Evolutionary conservation across 2,113 vertebrate species (phyloP), one percentile per base, ranked within the genome.

Genomic region (Conger conger): DNA sequence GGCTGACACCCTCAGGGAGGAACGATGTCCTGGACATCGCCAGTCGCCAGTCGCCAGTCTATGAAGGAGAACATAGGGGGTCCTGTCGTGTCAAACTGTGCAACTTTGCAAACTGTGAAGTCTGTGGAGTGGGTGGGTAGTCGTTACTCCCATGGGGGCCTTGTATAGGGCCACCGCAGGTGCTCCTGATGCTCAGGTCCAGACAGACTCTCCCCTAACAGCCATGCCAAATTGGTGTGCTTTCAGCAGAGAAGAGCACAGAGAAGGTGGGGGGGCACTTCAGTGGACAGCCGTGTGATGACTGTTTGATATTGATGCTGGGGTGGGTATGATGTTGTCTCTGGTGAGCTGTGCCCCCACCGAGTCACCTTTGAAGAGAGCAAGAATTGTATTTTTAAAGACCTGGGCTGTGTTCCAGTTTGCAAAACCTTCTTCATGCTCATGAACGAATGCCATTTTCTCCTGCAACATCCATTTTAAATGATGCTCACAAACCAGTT

Each of bases 281-380:
- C 92, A 92, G 94, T 94, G 87, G 27, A 30, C 68, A 93, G 82
- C 88, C 78, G 86, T 78, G 9, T 79, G 85, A 87, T 90, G 91
- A 91, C 90, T 88, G 89, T 79, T 68, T 84, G 60, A 3, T 86
- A 93, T 93, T 73, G 92, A 94, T 91, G 80, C 30, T 50, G 45
- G 45, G 45, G 78, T 42, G n/a, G 80, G 80, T 40, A 68, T 86
- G 87, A 93, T 87, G 89, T 73, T 76, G 84, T 85, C 80, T 33
- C 85, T 33, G 84, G 85, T 82, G 60, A 36, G 82, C 85, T 88
- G 86, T 84, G 82, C 86, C 82, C 80, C 38, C 86, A 85, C 83
- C 30, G 68, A 89, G 88, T 87, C 88, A 85, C 84, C 86, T 89
- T 91, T 87, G 86, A 54, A 91, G 85, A 90, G 85, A 87, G 35